Percentiles rank a stretch among this genome's conserved stretches.
These are phyloP conservation scores for Mercenaria mercenaria DNA, from an alignment of 1,140 invertebrate species.

Conservation along the genomic window DNA sequence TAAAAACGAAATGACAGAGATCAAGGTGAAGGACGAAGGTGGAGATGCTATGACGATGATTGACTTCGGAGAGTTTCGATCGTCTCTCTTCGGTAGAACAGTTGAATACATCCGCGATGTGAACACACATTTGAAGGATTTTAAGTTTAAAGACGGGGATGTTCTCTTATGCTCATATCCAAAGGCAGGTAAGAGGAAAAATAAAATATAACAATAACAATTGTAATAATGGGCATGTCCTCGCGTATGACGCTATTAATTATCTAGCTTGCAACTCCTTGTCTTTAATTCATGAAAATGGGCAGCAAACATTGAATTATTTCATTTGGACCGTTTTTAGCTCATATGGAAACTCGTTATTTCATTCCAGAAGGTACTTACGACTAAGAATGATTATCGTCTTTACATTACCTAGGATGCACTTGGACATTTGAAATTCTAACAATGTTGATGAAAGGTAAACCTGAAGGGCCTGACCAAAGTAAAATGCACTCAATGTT, in stretches of 20 bases:
- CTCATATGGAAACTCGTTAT: too few relatives aligned
- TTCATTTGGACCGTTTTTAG: too few relatives aligned
- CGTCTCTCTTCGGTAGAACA: constrained; percentile 6
- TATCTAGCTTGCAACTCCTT: too few relatives aligned
- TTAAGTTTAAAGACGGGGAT: constrained; percentile 38
- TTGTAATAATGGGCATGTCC: too few relatives aligned
- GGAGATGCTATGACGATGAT: constrained; percentile 30
- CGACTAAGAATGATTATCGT: too few relatives aligned
- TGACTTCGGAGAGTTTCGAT: constrained; percentile 43
- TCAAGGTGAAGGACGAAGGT: constrained; percentile 27
- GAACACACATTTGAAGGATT: constrained; percentile 12
- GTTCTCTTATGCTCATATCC: constrained; percentile 42
- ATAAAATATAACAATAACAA: too few relatives aligned
- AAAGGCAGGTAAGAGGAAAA: constrained; percentile 25
- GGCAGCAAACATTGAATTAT: too few relatives aligned
- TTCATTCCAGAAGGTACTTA: too few relatives aligned
- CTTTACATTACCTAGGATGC: too few relatives aligned
- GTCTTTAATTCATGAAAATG: too few relatives aligned
- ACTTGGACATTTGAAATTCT: constrained; percentile 54
- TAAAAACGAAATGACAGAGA: constrained; percentile 51
- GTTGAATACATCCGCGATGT: constrained; percentile 28
- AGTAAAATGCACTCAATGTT: constrained; percentile 44
- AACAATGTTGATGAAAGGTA: constrained; percentile 39
- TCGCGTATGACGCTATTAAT: too few relatives aligned
- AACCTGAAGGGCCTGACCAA: neutral